Conservation (phyloP, 2,888 invertebrate species). For the Drosophila trichaetosa region DNA sequence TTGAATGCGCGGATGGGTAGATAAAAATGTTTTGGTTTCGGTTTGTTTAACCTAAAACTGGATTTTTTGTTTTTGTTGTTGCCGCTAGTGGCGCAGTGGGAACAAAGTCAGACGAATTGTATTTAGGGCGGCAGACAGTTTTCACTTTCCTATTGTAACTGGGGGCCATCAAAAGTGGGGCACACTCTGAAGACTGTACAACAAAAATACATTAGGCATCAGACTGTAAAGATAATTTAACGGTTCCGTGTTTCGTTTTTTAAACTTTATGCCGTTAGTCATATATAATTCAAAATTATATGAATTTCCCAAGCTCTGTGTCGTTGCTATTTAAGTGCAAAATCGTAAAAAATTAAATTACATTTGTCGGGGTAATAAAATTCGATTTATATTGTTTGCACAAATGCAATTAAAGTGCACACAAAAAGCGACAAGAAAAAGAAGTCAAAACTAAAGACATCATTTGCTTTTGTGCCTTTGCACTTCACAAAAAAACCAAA, state of each 20-base stretch:
- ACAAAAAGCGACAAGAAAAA: slow-evolving; percentile 48
- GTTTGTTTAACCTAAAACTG: slow-evolving; percentile 73
- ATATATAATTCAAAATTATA: neutral
- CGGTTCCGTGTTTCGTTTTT: slow-evolving; percentile 7
- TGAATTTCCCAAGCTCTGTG: slow-evolving; percentile 45
- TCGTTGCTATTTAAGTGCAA: slow-evolving; percentile 72
- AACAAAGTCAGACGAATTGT: slow-evolving; percentile 44
- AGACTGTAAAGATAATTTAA: slow-evolving; percentile 31
- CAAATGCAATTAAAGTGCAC: slow-evolving; percentile 72
- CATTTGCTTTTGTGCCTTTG: slow-evolving; percentile 73
- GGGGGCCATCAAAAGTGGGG: slow-evolving; percentile 55
- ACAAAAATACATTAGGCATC: slow-evolving; percentile 36
- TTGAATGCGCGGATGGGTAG: slow-evolving; percentile 54
- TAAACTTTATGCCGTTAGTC: slow-evolving; percentile 27
- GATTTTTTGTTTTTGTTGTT: slow-evolving; percentile 51
- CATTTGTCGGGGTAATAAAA: slow-evolving; percentile 69
- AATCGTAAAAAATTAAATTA: slow-evolving; percentile 82
- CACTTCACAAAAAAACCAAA: slow-evolving; percentile 53
- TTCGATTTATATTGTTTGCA: slow-evolving; percentile 76
- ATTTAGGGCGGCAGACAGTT: slow-evolving; percentile 55
- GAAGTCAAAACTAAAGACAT: slow-evolving; percentile 72
- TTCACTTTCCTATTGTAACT: slow-evolving; percentile 67
- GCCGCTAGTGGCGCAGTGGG: slow-evolving; percentile 11
- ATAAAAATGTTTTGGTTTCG: slow-evolving; percentile 67
- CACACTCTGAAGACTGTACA: slow-evolving; percentile 17